Evolutionary conservation across 2,113 vertebrate species (phyloP), one percentile per base, ranked within the genome.

Genomic region (Mugil cephalus): DNA sequence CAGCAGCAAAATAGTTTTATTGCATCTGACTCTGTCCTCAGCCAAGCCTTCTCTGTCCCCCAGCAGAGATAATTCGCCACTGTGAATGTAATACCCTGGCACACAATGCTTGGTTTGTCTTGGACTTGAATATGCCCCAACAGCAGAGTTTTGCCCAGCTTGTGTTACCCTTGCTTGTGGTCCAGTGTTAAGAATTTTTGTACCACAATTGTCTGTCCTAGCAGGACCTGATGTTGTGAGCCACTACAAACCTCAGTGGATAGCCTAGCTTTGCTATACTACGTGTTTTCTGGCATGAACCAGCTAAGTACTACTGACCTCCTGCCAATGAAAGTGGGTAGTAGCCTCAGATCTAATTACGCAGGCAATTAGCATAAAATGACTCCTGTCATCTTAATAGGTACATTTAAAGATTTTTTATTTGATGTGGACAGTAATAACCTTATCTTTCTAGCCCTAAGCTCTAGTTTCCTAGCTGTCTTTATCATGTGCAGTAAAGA

Each of bases 361-460:
- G 51, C 46, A 46, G 51, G 34, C 79, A 46, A 77, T 77, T 84
- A 79, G 8, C 46, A 70, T 72, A 52, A 53, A 74, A 74, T 77
- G 60, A 76, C 75, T 82, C 34, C 8, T 43, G 53, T 79, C 62
- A 70, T 82, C 84, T 79, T 79, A 30, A 87, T 79, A 45, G 53
- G n/a, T 47, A 60, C 68, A 77, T 74, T 70, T 60, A 84, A 84
- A 82, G 64, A 67, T 60, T 76, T 61, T 43, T 51, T 70, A 55
- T 82, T 79, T 51, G 24, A 69, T 24, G 59, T 58, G 74, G 51
- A 77, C 46, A 1, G 67, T 69, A 54, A 66, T 55, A 51, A n/a
- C n/a, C n/a, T n/a, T n/a, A n/a, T n/a, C 38, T 55, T 60, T 71
- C 38, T 10, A 18, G 64, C 82, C 54, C 45, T 58, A n/a, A 69